Conservation (phyloP, 2,888 invertebrate species). For the Caenorhabditis sp. region DNA sequence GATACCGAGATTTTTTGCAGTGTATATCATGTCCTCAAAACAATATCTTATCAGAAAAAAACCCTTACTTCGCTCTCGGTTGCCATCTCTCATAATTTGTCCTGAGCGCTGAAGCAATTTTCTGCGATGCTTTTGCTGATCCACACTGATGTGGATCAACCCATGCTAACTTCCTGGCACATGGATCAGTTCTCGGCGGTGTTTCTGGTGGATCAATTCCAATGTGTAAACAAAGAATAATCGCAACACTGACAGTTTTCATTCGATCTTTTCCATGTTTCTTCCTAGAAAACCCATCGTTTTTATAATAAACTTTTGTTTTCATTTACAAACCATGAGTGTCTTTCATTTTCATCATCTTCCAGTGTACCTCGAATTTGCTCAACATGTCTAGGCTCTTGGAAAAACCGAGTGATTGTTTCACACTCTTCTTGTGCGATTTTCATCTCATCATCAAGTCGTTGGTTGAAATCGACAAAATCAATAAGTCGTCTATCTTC, state of each 20-base stretch:
- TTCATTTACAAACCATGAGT: conserved; percentile 15
- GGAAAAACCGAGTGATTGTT: conserved; percentile 52
- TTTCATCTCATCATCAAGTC: conserved; percentile 32
- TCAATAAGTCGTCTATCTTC: conserved; percentile 12
- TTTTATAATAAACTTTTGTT: no score
- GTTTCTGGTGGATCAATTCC: conserved; percentile 99
- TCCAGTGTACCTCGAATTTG: conserved; percentile 53
- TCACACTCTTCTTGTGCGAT: conserved; percentile 32
- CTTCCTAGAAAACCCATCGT: background rate
- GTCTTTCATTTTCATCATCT: conserved; percentile 37
- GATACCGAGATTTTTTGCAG: no score
- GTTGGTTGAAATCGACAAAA: conserved; percentile 16
- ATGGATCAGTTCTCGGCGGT: conserved; percentile 86
- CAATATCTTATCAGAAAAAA: background rate
- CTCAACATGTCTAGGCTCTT: conserved; percentile 64
- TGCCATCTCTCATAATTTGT: conserved; percentile 99
- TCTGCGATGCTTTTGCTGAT: conserved; percentile 81
- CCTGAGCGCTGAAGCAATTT: conserved; percentile 88
- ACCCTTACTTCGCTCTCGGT: conserved; percentile 80
- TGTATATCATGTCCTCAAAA: no score
- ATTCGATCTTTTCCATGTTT: conserved; percentile 77
- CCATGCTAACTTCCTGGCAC: conserved; percentile 89
- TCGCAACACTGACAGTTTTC: conserved; percentile 97
- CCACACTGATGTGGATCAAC: conserved; percentile 86
- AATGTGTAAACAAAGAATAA: conserved; percentile 95